A percentile compares a stretch with the other conserved stretches of the same genome.
Evolutionary conservation across 1,140 invertebrate species (phyloP).

Genomic region (Drosophila burlai): DNA sequence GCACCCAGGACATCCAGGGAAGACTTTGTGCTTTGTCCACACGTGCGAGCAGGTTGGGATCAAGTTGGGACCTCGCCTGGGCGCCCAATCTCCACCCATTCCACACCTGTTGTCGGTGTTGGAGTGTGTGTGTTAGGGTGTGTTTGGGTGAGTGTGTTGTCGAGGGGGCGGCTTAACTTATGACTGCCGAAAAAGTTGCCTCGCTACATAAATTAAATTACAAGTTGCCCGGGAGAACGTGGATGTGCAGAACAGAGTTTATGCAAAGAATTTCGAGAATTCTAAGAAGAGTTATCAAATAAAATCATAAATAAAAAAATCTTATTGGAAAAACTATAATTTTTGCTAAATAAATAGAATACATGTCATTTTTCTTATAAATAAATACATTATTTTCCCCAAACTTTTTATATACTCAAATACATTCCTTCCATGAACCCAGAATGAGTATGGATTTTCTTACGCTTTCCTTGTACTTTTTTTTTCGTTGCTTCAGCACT

Average conservation of each 20-base stretch:
- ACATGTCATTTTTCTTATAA: no score
- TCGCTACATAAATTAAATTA: constrained; percentile 80
- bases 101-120: constrained; percentile 59
- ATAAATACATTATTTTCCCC: no score
- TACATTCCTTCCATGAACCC: neutral
- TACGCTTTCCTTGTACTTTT: neutral
- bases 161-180: constrained; percentile 66
- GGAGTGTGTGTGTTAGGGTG: neutral
- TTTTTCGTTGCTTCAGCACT: neutral
- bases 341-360: no score
- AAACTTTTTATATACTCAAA: no score
- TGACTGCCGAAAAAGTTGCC: constrained; percentile 77
- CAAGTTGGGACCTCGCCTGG: constrained; percentile 47
- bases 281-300: neutral
- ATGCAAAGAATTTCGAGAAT: neutral
- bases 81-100: constrained; percentile 23
- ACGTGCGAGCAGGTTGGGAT: constrained; percentile 41
- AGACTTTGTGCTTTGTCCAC: constrained; percentile 36
- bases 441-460: constrained; percentile 6
- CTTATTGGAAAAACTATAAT: no score
- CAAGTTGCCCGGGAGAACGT: constrained; percentile 51
- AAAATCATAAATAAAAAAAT: neutral
- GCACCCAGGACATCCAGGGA: constrained; percentile 45
- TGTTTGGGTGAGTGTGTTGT: constrained; percentile 9
- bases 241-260: constrained; percentile 7